These are phyloP conservation scores for Auanema sp. DNA, from an alignment of 2,888 invertebrate genomes.

Conservation along the genomic window DNA sequence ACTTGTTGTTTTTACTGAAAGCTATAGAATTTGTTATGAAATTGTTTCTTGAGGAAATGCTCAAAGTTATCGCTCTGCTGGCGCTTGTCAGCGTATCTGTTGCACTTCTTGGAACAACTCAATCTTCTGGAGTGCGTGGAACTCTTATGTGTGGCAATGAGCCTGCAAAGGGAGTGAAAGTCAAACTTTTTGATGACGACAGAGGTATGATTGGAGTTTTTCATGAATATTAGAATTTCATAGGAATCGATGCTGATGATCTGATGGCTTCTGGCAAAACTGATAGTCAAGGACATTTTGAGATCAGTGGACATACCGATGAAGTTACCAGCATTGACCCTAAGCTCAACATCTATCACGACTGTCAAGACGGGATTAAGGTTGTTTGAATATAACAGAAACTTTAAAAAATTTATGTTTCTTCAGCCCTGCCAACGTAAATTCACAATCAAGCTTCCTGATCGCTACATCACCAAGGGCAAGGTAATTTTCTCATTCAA, in stretches of 20 bases:
- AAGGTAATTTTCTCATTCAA: slow-evolving; percentile 13
- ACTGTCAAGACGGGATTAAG: slow-evolving; percentile 44
- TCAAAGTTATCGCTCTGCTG: too few relatives aligned
- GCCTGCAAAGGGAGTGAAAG: slow-evolving; percentile 17
- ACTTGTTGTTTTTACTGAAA: too few relatives aligned
- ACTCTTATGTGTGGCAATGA: slow-evolving; percentile 17
- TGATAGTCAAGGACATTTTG: slow-evolving; percentile 23
- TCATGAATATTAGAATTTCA: not conserved
- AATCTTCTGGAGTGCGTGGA: slow-evolving; percentile 22
- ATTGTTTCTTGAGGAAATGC: too few relatives aligned
- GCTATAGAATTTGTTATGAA: too few relatives aligned
- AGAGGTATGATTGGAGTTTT: slow-evolving; percentile 5
- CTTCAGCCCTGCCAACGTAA: slow-evolving; percentile 50
- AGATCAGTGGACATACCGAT: slow-evolving; percentile 19
- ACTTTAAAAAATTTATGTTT: not conserved
- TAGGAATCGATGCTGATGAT: slow-evolving; percentile 31
- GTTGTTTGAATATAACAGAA: slow-evolving; percentile 1
- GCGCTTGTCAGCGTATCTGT: slow-evolving; percentile 8
- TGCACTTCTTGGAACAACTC: slow-evolving; percentile 19
- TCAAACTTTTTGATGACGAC: slow-evolving; percentile 24
- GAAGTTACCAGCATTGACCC: slow-evolving; percentile 41
- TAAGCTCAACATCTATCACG: slow-evolving; percentile 45
- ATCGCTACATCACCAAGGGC: slow-evolving; percentile 42
- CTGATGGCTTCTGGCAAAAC: slow-evolving; percentile 30
- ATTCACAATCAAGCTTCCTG: slow-evolving; percentile 47